Evolutionary conservation across 2,888 invertebrate species (phyloP).

Genomic region (Drosophila yooni): DNA sequence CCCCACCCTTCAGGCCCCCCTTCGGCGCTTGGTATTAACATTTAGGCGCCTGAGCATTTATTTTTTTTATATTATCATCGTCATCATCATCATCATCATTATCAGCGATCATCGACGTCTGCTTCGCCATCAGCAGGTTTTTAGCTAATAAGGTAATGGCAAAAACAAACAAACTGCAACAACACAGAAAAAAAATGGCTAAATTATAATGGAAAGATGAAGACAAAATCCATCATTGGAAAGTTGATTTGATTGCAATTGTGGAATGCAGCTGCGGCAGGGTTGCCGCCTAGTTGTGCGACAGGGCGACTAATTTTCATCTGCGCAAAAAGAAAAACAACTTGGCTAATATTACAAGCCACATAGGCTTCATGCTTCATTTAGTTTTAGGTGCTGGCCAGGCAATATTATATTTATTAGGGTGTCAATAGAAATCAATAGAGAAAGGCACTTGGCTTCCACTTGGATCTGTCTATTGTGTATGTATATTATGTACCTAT

Average conservation of each 20-base stretch:
- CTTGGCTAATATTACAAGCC: slow-evolving; percentile 49
- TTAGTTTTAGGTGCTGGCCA: slow-evolving; percentile 37
- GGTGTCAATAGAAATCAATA: slow-evolving; percentile 31
- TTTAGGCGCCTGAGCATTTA: slow-evolving; percentile 54
- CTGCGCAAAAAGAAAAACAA: slow-evolving; percentile 15
- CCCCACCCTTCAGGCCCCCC: neutral
- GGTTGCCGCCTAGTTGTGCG: slow-evolving; percentile 71
- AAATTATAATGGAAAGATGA: slow-evolving; percentile 64
- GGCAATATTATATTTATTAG: slow-evolving; percentile 38
- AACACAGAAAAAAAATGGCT: slow-evolving; percentile 37
- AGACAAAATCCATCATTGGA: slow-evolving; percentile 80
- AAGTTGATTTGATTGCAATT: slow-evolving; percentile 80
- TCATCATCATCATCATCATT: slow-evolving; percentile 24
- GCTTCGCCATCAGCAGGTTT: slow-evolving; percentile 60
- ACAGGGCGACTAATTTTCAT: slow-evolving; percentile 67
- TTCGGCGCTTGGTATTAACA: slow-evolving; percentile 24
- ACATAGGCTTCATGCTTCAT: slow-evolving; percentile 61
- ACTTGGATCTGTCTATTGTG: slow-evolving; percentile 2
- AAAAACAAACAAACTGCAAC: slow-evolving; percentile 27
- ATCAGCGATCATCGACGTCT: slow-evolving; percentile 13
- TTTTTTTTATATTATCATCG: slow-evolving; percentile 36
- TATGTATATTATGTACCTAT: neutral
- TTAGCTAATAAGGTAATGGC: slow-evolving; percentile 68
- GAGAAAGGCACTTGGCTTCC: slow-evolving; percentile 48
- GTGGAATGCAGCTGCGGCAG: slow-evolving; percentile 71